Base-by-base conservation (phyloP, 1,140 invertebrate species). In the Drosophila orosa region DNA sequence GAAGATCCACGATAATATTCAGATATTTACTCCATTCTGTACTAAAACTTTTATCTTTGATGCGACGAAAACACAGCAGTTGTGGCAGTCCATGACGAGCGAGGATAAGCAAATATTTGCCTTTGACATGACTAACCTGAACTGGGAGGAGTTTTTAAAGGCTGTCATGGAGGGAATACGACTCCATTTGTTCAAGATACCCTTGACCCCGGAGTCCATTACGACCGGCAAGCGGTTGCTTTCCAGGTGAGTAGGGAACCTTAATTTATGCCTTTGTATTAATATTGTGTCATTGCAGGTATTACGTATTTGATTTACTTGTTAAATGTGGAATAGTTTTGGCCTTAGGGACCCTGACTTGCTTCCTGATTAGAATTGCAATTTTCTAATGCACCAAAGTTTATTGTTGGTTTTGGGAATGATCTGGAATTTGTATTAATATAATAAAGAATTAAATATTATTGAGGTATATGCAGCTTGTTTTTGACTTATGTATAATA, bases 101-200 rank as follows among this genome's bases (percentile, higher is more conserved):
- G 86, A 93, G 29, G 97, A 97, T 84, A 92, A 93, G 62, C 81
- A 92, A 2, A 83, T 94, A 1, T 97, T 96, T 80, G 92, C 93
- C 8, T 96, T 96, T 81, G 94, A 95, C 74, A 94, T 97, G 62
- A 86, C 90, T 0, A 91, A 93, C 2, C 87, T 96, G 31, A 92
- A 95, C 55, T 97, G 95, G 95, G 75, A 92, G 0, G 83, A 93
- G 13, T 95, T 95, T 79, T 92, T 95, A 5, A 77, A 92, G 8
- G 83, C 87, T 22, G 94, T 94, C 62, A 92, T 95, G 5, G 82
- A 91, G 73, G 96, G 95, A 31, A 86, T 95, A 10, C 92, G 95
- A 45, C 92, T 94, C 3, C 96, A 95, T 80, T 62, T 97, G 12
- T 91, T 95, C 3, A 95, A 96, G 63, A 95, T 96, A 45, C 93